Base-by-base conservation (phyloP, 2,797 vertebrate species). In the Gadopsis bispinosus region DNA sequence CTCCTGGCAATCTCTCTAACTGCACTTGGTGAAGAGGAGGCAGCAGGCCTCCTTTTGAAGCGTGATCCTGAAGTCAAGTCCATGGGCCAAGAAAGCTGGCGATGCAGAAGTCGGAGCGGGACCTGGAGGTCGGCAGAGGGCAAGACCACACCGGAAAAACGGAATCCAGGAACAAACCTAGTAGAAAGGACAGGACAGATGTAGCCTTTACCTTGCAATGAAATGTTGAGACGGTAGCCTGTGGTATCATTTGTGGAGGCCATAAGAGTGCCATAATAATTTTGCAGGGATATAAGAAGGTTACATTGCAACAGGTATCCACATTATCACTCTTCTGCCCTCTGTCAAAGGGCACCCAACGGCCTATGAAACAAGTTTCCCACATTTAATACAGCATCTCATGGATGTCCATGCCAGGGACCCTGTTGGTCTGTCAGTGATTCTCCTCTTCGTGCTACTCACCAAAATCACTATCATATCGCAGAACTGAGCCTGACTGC, bases 1-100 rank as follows among this genome's bases (percentile, higher is more conserved):
- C 93, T 95, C 85, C 91, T 92, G 62, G 87, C 33, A 35, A 87
- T 80, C 73, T 94, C 83, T 75, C 81, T 83, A 45, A 82, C 64
- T 69, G 84, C 87, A 74, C 75, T 63, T 29, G 91, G 71, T 5
- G 89, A 83, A 67, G 87, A 92, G 54, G 89, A 75, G 59, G 83
- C 79, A 76, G 80, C 67, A n/a, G 88, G 85, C 83, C 90, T 92
- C 85, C 88, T 79, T 90, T 92, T 95, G 77, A 92, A 91, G 89
- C 83, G 88, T 65, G 79, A 79, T 26, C 87, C 81, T 76, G 79
- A 73, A 76, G 85, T 84, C 79, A 91, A 87, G 86, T 92, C 90
- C 93, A 93, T 91, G 87, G 75, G 85, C 75, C 70, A 77, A 70
- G 70, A 59, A 75, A 74, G 48, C 51, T 64, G 70, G 72, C 72